phyloP scores from a whole-genome alignment of 92 coral and sea anemone genomes.

The Siderastrea siderea region DNA sequence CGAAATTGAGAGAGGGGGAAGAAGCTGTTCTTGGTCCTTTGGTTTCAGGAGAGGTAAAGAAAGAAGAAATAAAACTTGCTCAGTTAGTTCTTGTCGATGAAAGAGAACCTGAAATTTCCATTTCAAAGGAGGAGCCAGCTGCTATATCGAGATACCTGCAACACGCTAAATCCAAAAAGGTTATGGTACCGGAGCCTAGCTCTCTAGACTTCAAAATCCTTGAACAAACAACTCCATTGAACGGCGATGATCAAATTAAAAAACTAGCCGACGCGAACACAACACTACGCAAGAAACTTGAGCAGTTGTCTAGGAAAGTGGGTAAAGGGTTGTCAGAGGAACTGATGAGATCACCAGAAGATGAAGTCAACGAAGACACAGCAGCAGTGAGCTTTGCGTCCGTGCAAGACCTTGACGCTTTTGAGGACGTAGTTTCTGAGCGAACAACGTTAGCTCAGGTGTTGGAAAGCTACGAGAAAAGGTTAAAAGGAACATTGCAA shows the following conservation, averaged over 20 bases:
- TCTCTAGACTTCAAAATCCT: not conserved
- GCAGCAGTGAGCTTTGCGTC: not conserved
- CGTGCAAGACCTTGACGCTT: slow-evolving; percentile 52
- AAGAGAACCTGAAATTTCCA: not conserved
- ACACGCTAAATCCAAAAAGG: not conserved
- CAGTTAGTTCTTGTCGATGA: slow-evolving; percentile 16
- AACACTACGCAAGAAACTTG: slow-evolving; percentile 6
- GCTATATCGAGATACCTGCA: not conserved
- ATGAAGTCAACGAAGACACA: not conserved
- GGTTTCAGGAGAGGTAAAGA: not conserved
- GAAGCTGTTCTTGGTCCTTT: slow-evolving; percentile 8
- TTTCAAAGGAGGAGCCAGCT: not conserved
- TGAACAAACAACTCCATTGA: not conserved
- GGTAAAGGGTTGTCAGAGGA: slow-evolving; percentile 53
- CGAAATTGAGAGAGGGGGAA: slow-evolving; percentile 13
- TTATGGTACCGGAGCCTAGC: not conserved
- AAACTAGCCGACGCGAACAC: not conserved
- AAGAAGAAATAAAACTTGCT: slow-evolving; percentile 26
- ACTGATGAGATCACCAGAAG: slow-evolving; percentile 28
- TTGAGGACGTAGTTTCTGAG: slow-evolving; percentile 60
- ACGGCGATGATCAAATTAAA: slow-evolving; percentile 7
- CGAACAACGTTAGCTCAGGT: slow-evolving; percentile 69
- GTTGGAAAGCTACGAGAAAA: slow-evolving; percentile 74
- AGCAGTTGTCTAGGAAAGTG: slow-evolving; percentile 23
- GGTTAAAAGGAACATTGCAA: slow-evolving; percentile 31